phyloP scores from a whole-genome alignment of 2,113 vertebrate genomes.

The Poeciliopsis turrubarensis region DNA sequence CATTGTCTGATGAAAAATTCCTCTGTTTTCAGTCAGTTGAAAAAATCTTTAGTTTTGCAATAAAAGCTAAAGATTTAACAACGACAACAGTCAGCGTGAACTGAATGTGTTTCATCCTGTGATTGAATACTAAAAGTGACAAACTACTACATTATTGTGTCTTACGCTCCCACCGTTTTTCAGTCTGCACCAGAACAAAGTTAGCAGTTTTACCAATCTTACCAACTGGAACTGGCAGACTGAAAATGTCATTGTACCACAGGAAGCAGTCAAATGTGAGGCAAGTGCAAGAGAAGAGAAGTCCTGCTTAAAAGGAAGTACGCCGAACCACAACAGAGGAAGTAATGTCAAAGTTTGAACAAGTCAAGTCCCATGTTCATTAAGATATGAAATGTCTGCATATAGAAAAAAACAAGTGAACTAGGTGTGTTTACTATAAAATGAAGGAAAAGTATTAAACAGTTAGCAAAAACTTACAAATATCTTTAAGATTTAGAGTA shows the following conservation, averaged over 20 bases:
- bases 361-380: slow-evolving; percentile 1
- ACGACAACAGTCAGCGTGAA: no score
- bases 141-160: not conserved
- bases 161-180: not conserved
- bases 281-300: slow-evolving; percentile 26
- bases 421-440: not conserved
- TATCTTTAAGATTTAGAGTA: no score
- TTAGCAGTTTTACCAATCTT: not conserved
- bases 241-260: slow-evolving; percentile 17
- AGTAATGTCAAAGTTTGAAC: slow-evolving; percentile 28
- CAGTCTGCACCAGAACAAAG: not conserved
- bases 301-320: slow-evolving; percentile 40
- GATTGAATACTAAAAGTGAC: no score
- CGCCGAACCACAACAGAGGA: slow-evolving; percentile 52
- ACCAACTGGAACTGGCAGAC: not conserved
- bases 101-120: not conserved
- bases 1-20: not conserved
- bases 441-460: not conserved
- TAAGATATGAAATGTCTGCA: not conserved
- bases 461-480: not conserved
- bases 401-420: not conserved
- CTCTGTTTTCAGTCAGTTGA: not conserved
- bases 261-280: slow-evolving; percentile 48
- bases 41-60: not conserved
- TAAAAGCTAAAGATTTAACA: not conserved